A percentile compares a stretch with the other conserved stretches of the same genome.
phyloP scores from a whole-genome alignment of 2,797 vertebrate genomes.

The Phrynocephalus forsythii region DNA sequence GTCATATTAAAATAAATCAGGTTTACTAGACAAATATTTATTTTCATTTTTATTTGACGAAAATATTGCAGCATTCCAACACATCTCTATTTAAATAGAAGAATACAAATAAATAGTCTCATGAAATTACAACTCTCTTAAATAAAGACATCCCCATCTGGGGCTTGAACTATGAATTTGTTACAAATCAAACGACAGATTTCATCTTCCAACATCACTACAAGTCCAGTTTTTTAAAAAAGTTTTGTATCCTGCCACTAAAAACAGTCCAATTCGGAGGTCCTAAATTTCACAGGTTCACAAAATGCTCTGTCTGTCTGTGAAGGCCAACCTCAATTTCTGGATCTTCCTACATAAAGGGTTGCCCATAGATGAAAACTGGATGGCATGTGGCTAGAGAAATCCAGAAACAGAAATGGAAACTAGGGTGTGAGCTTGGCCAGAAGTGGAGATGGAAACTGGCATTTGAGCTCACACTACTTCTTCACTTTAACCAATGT shows the following conservation, averaged over 20 bases:
- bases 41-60: conserved; percentile 29
- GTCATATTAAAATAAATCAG: conserved; percentile 61
- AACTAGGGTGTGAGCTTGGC: too few relatives aligned
- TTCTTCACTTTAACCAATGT: neutral
- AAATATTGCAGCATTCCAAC: conserved; percentile 59
- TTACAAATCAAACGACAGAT: conserved; percentile 50
- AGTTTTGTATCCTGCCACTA: conserved; percentile 39
- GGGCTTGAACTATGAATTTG: conserved; percentile 47
- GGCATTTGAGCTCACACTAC: neutral
- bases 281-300: conserved; percentile 6
- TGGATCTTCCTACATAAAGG: neutral
- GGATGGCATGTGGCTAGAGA: neutral
- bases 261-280: conserved; percentile 41
- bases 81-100: conserved; percentile 63
- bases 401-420: neutral
- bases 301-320: neutral
- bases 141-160: conserved; percentile 43
- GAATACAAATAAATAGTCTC: conserved; percentile 75
- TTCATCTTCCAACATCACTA: conserved; percentile 46
- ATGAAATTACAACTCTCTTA: conserved; percentile 52
- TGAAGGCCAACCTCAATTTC: neutral
- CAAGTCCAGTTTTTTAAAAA: conserved; percentile 69
- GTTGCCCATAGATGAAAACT: neutral
- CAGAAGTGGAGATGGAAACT: neutral
- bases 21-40: conserved; percentile 64